phyloP scores from a whole-genome alignment of 2,888 invertebrate genomes.

The Apodemia duryi region DNA sequence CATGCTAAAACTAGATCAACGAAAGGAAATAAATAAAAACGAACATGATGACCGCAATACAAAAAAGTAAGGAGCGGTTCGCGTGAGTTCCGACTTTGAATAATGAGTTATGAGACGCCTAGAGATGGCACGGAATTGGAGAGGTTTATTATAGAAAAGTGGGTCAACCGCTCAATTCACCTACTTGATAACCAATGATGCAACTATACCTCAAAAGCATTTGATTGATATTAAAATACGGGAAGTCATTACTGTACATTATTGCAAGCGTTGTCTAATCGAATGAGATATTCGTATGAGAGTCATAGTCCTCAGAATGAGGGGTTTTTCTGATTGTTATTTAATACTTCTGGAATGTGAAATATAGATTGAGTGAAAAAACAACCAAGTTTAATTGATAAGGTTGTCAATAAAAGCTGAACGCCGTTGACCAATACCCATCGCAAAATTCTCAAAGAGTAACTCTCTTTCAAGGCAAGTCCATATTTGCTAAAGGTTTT shows the following conservation, averaged over 20 bases:
- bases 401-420: too few species aligned
- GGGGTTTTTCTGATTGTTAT: neutral
- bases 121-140: constrained; percentile 59
- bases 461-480: too few species aligned
- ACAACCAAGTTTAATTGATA: too few species aligned
- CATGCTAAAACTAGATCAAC: constrained; percentile 25
- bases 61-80: constrained; percentile 48
- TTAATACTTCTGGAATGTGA: neutral
- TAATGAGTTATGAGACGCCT: constrained; percentile 64
- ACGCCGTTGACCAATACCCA: too few species aligned
- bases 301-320: neutral
- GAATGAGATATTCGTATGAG: constrained; percentile 26
- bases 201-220: constrained; percentile 43
- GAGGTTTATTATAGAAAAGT: constrained; percentile 60
- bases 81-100: constrained; percentile 65
- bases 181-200: constrained; percentile 45
- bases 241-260: constrained; percentile 42
- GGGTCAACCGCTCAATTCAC: constrained; percentile 55
- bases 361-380: neutral
- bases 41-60: constrained; percentile 29
- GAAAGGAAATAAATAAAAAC: constrained; percentile 27
- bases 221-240: constrained; percentile 57
- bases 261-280: constrained; percentile 27
- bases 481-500: too few species aligned
- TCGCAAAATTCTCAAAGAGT: too few species aligned